A percentile compares a stretch with the other conserved stretches of the same genome.
These are phyloP conservation scores for Theristicus caerulescens DNA, from an alignment of 2,113 vertebrate species.

Conservation along the genomic window DNA sequence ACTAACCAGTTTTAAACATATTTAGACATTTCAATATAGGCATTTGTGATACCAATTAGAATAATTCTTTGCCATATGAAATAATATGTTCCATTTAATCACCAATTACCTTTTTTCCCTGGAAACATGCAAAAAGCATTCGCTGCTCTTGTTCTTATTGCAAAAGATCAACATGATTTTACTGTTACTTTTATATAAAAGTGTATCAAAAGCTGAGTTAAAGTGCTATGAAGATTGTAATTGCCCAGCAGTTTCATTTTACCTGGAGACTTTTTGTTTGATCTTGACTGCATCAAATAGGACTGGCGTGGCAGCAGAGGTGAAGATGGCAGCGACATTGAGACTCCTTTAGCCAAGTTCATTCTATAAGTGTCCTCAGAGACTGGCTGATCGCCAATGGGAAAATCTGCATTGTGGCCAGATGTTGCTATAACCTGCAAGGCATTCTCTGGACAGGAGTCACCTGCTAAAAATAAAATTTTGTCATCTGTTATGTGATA, in stretches of 20 bases:
- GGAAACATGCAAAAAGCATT: neutral
- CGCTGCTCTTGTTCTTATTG: neutral
- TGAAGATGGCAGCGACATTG: conserved; percentile 96
- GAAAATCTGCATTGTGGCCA: conserved; percentile 66
- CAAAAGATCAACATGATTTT: neutral
- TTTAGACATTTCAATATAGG: neutral
- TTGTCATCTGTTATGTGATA: neutral
- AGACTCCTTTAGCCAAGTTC: conserved; percentile 88
- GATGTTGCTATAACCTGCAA: conserved; percentile 66
- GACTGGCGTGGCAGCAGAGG: conserved; percentile 93
- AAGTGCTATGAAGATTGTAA: neutral
- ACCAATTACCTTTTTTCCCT: neutral
- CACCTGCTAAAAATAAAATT: conserved; percentile 72
- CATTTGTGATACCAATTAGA: neutral
- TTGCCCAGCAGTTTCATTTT: neutral
- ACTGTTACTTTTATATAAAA: neutral
- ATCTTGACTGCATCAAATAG: conserved; percentile 83
- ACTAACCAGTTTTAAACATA: neutral
- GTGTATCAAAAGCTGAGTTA: neutral
- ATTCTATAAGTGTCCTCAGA: conserved; percentile 81
- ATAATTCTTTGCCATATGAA: neutral
- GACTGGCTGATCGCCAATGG: conserved; percentile 47
- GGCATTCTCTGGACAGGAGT: conserved; percentile 76
- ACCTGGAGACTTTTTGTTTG: conserved; percentile 96
- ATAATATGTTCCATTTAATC: neutral